Percentiles rank a stretch among this genome's conserved stretches.
Conservation (phyloP, 2,797 vertebrate genomes). For the Pseudochirops cupreus region DNA sequence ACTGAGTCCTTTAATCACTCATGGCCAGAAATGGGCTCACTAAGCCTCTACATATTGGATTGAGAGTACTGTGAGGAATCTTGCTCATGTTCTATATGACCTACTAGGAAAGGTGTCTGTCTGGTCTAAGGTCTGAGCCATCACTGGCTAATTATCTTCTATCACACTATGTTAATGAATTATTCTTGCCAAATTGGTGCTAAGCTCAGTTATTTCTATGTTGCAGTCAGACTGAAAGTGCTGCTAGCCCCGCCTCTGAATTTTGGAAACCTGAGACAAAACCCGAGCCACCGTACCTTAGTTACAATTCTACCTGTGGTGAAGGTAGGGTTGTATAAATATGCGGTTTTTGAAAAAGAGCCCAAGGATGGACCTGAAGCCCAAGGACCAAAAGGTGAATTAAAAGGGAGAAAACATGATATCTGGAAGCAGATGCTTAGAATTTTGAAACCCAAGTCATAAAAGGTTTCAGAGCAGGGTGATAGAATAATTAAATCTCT, state of each 20-base stretch:
- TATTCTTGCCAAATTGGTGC: neutral
- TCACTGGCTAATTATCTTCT: neutral
- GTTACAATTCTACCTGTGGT: neutral
- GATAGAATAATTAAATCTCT: neutral
- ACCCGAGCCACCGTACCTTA: neutral
- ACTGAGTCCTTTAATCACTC: neutral
- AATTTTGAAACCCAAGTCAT: neutral
- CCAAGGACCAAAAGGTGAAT: neutral
- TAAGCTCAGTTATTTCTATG: neutral
- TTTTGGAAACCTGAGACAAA: neutral
- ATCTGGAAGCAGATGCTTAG: neutral
- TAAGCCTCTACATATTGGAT: neutral
- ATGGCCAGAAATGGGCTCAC: neutral
- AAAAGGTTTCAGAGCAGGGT: neutral
- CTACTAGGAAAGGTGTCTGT: neutral
- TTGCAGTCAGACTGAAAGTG: neutral
- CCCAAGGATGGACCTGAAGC: neutral
- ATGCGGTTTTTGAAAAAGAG: neutral
- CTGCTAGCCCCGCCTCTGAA: neutral
- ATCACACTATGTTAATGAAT: neutral
- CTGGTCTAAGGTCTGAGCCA: neutral
- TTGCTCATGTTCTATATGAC: neutral
- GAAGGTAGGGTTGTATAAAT: neutral
- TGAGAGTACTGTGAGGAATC: neutral
- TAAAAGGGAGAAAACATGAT: neutral